Conservation (phyloP, 2,888 invertebrate species). For the Sarcophaga caerulescens region DNA sequence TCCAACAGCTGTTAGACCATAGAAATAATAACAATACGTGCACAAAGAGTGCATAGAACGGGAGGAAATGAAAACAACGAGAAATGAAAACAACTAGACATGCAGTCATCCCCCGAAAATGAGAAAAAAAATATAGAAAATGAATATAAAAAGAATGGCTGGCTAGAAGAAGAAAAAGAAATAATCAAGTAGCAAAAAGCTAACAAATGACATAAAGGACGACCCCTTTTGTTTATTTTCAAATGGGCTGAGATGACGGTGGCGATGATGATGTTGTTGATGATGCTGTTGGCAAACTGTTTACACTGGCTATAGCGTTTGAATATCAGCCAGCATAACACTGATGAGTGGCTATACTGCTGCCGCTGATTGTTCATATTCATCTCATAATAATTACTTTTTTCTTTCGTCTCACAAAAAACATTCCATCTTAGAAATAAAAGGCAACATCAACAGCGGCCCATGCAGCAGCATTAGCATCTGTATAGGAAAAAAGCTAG, state of each 20-base stretch:
- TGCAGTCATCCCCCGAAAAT: constrained; percentile 39
- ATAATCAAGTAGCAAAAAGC: constrained; percentile 52
- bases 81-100: constrained; percentile 6
- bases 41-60: neutral
- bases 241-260: constrained; percentile 51
- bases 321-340: constrained; percentile 45
- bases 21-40: constrained; percentile 14
- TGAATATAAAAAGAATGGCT: constrained; percentile 15
- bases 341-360: constrained; percentile 48
- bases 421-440: constrained; percentile 38
- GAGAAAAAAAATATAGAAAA: constrained; percentile 8
- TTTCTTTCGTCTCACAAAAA: constrained; percentile 8
- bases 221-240: constrained; percentile 59
- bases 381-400: constrained; percentile 70
- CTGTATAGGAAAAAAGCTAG: constrained; percentile 18
- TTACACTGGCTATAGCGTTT: neutral
- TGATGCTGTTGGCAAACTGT: constrained; percentile 55
- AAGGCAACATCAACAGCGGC: neutral
- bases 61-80: neutral
- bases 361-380: constrained; percentile 68
- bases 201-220: constrained; percentile 65
- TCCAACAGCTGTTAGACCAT: constrained; percentile 58
- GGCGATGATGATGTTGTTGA: constrained; percentile 20
- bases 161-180: constrained; percentile 5
- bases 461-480: neutral